Percentiles rank a stretch among this genome's conserved stretches.
Conservation (phyloP, 2,888 invertebrate species). For the Phytoseiulus persimilis region DNA sequence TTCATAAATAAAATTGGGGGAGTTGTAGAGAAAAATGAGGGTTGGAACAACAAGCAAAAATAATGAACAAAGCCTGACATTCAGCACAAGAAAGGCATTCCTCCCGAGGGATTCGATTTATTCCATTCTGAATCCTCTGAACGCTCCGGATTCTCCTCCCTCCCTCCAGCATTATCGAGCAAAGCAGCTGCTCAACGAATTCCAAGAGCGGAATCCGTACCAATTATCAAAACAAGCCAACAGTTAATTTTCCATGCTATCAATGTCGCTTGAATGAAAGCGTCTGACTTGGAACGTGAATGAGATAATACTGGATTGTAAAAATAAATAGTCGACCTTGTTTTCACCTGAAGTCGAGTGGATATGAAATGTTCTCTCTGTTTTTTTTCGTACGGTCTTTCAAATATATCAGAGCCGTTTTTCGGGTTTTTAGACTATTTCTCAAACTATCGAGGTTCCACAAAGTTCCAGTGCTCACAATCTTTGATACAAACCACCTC, state of each 20-base stretch:
- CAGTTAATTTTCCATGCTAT: no score
- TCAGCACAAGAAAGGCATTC: neutral
- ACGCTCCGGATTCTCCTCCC: no score
- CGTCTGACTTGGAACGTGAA: no score
- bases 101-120: neutral
- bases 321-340: neutral
- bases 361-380: neutral
- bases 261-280: no score
- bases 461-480: neutral
- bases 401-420: neutral
- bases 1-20: no score
- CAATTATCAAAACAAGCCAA: no score
- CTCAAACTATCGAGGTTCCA: neutral
- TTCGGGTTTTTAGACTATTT: neutral
- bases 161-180: no score
- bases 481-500: neutral
- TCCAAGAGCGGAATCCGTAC: no score
- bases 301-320: neutral
- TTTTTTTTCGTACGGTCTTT: neutral
- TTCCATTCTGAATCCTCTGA: no score
- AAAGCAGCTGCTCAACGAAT: no score
- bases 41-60: neutral
- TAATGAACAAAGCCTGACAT: neutral
- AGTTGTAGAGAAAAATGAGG: no score
- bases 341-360: neutral